These are phyloP conservation scores for Paracentrotus lividus DNA, from an alignment of 53 echinoderm and acorn worm species.

Conservation along the genomic window DNA sequence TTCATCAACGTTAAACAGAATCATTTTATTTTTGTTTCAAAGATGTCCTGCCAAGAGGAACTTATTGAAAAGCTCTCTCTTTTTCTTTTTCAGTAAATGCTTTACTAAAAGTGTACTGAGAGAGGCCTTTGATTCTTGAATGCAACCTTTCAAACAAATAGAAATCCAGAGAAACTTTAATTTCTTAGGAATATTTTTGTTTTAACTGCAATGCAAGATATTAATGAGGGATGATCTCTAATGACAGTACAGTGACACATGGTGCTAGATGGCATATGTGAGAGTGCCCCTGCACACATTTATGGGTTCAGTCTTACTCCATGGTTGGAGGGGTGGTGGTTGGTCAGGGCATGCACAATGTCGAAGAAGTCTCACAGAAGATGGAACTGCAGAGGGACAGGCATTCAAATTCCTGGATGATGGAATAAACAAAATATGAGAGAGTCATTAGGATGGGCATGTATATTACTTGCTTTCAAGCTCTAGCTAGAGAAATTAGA, in stretches of 20 bases:
- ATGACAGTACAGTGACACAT: constrained; percentile 30
- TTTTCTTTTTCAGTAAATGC: constrained; percentile 13
- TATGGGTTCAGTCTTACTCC: background rate
- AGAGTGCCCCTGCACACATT: constrained; percentile 61
- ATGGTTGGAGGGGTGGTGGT: background rate
- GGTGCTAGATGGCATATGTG: constrained; percentile 57
- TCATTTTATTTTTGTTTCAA: constrained; percentile 24
- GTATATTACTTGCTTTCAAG: no score
- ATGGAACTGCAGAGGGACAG: background rate
- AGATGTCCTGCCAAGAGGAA: constrained; percentile 5
- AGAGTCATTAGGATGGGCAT: no score
- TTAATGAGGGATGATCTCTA: constrained; percentile 27
- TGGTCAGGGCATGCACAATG: constrained; percentile 20
- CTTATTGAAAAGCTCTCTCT: background rate
- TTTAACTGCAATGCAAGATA: background rate
- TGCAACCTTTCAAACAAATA: background rate
- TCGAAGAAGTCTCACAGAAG: background rate
- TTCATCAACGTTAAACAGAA: background rate
- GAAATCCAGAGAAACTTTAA: background rate
- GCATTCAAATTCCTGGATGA: constrained; percentile 40
- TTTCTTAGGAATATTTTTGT: background rate
- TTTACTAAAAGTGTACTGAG: background rate
- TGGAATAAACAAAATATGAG: no score
- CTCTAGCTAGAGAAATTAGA: no score
- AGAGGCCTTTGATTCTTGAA: background rate